phyloP scores from a whole-genome alignment of 2,888 invertebrate genomes.

The Vesta saturnalis region DNA sequence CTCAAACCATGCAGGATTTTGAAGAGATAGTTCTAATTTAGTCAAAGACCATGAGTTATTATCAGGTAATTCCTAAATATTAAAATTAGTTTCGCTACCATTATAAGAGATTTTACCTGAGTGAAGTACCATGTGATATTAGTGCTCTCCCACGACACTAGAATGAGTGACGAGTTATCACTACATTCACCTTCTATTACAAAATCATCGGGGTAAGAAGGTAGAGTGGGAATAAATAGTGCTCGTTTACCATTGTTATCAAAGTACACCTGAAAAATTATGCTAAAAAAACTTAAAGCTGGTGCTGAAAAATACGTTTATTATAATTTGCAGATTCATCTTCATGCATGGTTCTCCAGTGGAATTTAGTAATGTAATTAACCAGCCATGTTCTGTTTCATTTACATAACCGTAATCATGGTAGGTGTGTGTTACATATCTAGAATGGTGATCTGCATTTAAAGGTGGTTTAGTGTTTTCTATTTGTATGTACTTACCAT shows the following conservation, averaged over 20 bases:
- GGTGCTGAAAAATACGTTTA: too few species aligned
- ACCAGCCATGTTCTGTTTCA: not conserved
- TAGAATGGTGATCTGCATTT: too few species aligned
- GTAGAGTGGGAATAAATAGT: not conserved
- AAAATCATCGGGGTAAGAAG: not conserved
- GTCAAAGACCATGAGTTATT: not conserved
- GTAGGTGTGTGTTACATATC: too few species aligned
- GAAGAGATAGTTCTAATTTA: not conserved
- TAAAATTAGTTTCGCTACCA: too few species aligned
- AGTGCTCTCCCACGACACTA: not conserved
- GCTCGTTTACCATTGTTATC: not conserved
- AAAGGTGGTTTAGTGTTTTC: too few species aligned
- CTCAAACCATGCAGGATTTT: not conserved
- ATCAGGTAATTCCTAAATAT: not conserved
- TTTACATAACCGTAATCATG: not conserved
- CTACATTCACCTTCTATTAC: not conserved
- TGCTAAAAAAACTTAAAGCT: too few species aligned
- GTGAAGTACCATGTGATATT: not conserved
- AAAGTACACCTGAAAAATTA: not conserved
- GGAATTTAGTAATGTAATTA: not conserved
- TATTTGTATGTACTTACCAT: too few species aligned
- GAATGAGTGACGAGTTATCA: not conserved
- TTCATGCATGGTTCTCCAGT: not conserved
- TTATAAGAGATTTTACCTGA: too few species aligned
- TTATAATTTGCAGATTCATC: not conserved